Percentiles rank a stretch among this genome's conserved stretches.
Conservation (phyloP, 2,113 vertebrate species). For the Rafetus swinhoei region DNA sequence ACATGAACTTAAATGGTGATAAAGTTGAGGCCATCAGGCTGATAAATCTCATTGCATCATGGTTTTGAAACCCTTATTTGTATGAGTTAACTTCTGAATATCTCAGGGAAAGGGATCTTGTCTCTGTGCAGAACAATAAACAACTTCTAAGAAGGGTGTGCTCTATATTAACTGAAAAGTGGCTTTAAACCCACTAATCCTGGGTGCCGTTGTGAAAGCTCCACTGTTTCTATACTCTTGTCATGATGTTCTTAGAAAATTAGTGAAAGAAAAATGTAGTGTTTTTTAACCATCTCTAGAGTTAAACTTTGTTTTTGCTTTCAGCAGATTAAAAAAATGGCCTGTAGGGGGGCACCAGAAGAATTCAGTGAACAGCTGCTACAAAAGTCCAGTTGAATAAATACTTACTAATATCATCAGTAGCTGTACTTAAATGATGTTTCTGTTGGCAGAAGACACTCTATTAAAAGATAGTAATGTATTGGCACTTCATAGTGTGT, state of each 20-base stretch:
- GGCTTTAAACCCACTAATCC: background rate
- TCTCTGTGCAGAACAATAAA: background rate
- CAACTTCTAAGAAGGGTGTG: background rate
- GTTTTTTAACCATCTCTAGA: background rate
- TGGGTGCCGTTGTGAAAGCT: background rate
- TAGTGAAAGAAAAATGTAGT: background rate
- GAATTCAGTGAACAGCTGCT: constrained; percentile 28
- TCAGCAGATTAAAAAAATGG: background rate
- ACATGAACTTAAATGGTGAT: background rate
- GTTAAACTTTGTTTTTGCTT: background rate
- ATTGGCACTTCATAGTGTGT: background rate
- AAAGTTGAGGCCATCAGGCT: background rate
- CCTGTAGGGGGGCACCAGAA: constrained; percentile 78
- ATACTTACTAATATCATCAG: background rate
- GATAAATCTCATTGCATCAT: background rate
- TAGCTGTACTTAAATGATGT: rapidly evolving
- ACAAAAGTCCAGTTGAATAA: background rate
- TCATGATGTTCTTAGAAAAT: background rate
- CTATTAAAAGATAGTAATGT: background rate
- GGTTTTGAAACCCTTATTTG: background rate
- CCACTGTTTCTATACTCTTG: background rate
- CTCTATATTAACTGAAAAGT: background rate
- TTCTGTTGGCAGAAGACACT: background rate
- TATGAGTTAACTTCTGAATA: background rate
- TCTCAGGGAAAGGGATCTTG: background rate